phyloP scores from a whole-genome alignment of 2,888 invertebrate genomes.

The Lithophane socia region DNA sequence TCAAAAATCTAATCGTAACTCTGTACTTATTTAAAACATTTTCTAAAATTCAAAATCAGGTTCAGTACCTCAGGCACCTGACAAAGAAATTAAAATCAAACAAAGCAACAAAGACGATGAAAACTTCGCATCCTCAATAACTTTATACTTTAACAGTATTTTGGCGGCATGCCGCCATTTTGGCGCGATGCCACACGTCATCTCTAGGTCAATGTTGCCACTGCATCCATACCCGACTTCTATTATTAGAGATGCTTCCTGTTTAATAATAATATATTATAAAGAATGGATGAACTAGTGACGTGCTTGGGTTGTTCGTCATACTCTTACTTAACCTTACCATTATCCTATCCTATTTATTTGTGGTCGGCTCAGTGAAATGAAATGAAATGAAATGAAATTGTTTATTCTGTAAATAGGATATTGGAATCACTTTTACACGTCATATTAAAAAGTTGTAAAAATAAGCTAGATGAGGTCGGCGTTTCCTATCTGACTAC shows the following conservation, averaged over 20 bases:
- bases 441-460: too few species aligned
- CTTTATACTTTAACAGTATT: conserved; percentile 15
- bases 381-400: too few species aligned
- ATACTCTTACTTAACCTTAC: too few species aligned
- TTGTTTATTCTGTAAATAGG: too few species aligned
- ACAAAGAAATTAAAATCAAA: conserved; percentile 6
- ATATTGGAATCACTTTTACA: too few species aligned
- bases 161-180: conserved; percentile 47
- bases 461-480: too few species aligned
- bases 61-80: not conserved
- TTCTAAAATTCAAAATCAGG: too few species aligned
- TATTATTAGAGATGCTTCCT: conserved; percentile 46
- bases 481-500: too few species aligned
- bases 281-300: not conserved
- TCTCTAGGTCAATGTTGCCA: conserved; percentile 64
- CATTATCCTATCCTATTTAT: not conserved
- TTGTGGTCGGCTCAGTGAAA: not conserved
- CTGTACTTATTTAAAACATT: too few species aligned
- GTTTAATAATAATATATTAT: conserved; percentile 3
- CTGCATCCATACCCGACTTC: conserved; percentile 33
- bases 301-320: not conserved
- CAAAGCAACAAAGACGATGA: conserved; percentile 25
- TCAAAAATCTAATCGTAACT: not conserved
- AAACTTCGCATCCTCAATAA: not conserved
- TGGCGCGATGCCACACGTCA: conserved; percentile 57